phyloP scores from a whole-genome alignment of 2,113 vertebrate genomes.

The Ptilonorhynchus violaceus region DNA sequence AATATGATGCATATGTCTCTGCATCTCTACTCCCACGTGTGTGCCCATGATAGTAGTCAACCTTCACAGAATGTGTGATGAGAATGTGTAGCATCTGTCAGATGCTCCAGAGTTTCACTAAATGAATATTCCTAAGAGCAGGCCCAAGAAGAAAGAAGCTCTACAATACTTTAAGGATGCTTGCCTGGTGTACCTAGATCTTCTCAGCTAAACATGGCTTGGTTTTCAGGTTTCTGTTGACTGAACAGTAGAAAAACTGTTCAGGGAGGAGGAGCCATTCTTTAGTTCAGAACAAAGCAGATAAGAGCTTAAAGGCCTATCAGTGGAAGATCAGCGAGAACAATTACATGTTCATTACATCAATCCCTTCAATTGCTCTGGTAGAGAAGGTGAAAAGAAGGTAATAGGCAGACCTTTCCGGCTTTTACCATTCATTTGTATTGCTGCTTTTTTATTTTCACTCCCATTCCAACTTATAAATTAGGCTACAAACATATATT shows the following conservation, averaged over 20 bases:
- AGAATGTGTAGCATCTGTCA: conserved; percentile 49
- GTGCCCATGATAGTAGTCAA: conserved; percentile 63
- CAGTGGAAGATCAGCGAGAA: neutral
- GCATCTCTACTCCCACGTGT: conserved; percentile 15
- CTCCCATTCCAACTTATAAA: neutral
- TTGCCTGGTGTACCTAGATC: neutral
- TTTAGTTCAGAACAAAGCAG: neutral
- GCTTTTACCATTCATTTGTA: neutral
- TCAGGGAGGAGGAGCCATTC: neutral
- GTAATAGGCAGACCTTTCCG: neutral
- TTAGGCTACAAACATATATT: neutral
- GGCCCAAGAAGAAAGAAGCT: neutral
- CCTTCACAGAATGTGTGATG: conserved; percentile 50
- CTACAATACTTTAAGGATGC: neutral
- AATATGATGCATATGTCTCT: conserved; percentile 48
- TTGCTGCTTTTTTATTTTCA: neutral
- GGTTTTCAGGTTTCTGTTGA: neutral
- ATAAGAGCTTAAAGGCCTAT: neutral
- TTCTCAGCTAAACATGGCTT: neutral
- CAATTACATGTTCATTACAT: neutral
- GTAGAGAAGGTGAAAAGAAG: neutral
- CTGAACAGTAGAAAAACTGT: neutral
- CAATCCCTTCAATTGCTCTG: neutral
- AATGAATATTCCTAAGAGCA: conserved; percentile 27
- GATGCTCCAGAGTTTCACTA: conserved; percentile 34